Percentiles rank a stretch among this genome's conserved stretches.
Conservation (phyloP, 2,888 invertebrate species). For the Hemicrepidius hirtus region DNA sequence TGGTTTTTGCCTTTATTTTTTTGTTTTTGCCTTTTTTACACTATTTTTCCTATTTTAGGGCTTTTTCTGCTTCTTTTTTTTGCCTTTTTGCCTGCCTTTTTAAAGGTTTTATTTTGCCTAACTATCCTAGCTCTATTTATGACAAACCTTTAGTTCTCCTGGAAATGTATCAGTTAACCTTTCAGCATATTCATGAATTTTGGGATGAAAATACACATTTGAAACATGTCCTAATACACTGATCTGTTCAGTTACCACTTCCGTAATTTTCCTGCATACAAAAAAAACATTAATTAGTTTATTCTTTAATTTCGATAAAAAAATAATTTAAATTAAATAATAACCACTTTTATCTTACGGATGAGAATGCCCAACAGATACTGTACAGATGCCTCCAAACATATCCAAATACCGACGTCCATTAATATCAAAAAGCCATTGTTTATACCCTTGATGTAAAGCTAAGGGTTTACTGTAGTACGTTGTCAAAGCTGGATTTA, state of each 20-base stretch:
- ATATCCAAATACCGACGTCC: slow-evolving; percentile 94
- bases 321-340: too few species aligned
- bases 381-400: slow-evolving; percentile 97
- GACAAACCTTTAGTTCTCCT: slow-evolving; percentile 84
- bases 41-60: too few species aligned
- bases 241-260: slow-evolving; percentile 86
- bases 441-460: slow-evolving; percentile 90
- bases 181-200: slow-evolving; percentile 92
- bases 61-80: too few species aligned
- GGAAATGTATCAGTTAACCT: slow-evolving; percentile 88
- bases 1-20: too few species aligned
- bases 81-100: too few species aligned
- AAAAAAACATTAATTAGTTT: not conserved
- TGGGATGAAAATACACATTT: slow-evolving; percentile 92
- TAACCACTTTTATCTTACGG: too few species aligned
- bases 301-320: too few species aligned
- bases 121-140: too few species aligned
- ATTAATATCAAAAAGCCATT: slow-evolving; percentile 92
- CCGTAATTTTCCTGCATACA: slow-evolving; percentile 84
- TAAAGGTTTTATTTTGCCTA: too few species aligned
- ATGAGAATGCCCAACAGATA: slow-evolving; percentile 98
- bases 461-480: slow-evolving; percentile 90
- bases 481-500: slow-evolving; percentile 83
- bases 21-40: too few species aligned
- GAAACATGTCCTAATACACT: slow-evolving; percentile 93